Evolutionary conservation across 2,113 vertebrate genomes (phyloP).

Genomic region (Vimba vimba): DNA sequence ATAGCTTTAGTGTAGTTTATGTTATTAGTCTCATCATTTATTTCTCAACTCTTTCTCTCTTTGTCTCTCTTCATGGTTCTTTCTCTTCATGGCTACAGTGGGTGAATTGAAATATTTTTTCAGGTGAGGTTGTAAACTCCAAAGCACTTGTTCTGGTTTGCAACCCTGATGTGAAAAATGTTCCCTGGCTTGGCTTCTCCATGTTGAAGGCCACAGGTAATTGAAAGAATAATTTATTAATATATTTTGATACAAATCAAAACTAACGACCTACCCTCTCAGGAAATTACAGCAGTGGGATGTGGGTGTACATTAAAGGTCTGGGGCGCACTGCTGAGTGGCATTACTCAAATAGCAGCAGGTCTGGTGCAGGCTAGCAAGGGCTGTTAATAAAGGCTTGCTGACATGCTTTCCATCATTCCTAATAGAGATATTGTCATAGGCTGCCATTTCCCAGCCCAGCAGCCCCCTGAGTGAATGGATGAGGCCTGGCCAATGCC

Average conservation of each 20-base stretch:
- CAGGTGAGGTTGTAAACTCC: neutral
- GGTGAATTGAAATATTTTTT: neutral
- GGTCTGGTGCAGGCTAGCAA: constrained; percentile 54
- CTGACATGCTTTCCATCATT: constrained; percentile 63
- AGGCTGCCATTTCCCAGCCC: constrained; percentile 61
- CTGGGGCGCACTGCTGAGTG: constrained; percentile 10
- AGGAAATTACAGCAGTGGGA: constrained; percentile 57
- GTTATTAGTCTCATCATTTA: neutral
- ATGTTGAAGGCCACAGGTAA: constrained; percentile 50
- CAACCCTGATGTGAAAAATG: constrained; percentile 36
- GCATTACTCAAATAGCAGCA: constrained; percentile 58
- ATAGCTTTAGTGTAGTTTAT: neutral
- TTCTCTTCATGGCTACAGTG: neutral
- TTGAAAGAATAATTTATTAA: constrained; percentile 69
- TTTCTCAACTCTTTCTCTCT: neutral
- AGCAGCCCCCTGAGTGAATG: constrained; percentile 56
- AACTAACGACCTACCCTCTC: constrained; percentile 66
- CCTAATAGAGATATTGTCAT: constrained; percentile 73
- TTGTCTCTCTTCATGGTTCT: neutral
- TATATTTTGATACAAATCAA: constrained; percentile 63
- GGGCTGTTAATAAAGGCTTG: constrained; percentile 66
- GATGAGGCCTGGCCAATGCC: constrained; percentile 61
- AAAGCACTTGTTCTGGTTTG: neutral
- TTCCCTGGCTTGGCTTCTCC: neutral
- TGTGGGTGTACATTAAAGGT: constrained; percentile 55